Evolutionary conservation across 2,113 vertebrate species (phyloP), one percentile per base, ranked within the genome.

Genomic region (Hirundichthys speculiger): DNA sequence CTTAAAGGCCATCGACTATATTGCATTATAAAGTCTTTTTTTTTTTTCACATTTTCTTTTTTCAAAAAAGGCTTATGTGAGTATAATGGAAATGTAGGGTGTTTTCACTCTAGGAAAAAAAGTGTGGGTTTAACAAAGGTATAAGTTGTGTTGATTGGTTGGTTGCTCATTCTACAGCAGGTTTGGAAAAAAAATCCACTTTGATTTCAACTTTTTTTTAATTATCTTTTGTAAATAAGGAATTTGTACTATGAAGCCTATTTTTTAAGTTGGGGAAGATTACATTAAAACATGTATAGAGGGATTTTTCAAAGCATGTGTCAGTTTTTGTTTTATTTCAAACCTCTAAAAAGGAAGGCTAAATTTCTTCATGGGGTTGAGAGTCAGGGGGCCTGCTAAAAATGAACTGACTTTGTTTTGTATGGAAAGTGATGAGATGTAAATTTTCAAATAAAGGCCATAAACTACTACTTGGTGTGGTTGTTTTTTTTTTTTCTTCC

Each of bases 171-270:
- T 65, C 13, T 64, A 58, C 30, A 68, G 53, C 54, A 62, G 76
- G 73, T 75, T 81, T 64, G 45, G 52, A 51, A 45, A 60, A 72
- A 61, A 69, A 77, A 77, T 76, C 55, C 10, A 5, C 75, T 83
- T 86, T 86, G 65, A 83, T 87, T 90, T 86, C 9, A 69, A 62
- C 75, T 83, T 73, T 68, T 82, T 75, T 69, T 83, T 70, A 62
- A 22, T 61, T 75, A 86, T 84, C 59, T 80, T 89, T 88, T 91
- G 83, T 89, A 89, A 84, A 86, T 84, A 90, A 67, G 53, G 71
- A 61, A 75, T 69, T 70, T 84, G 79, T 86, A 69, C 66, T 70
- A 58, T 81, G 65, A 67, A 69, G 65, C 72, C 60, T 80, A 43
- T 87, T 85, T 87, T 86, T 79, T 86, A 83, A 83, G 82, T 85